Percentiles rank a stretch among this genome's conserved stretches.
Evolutionary conservation across 2,113 vertebrate genomes (phyloP).

Genomic region (Erinaceus europaeus): DNA sequence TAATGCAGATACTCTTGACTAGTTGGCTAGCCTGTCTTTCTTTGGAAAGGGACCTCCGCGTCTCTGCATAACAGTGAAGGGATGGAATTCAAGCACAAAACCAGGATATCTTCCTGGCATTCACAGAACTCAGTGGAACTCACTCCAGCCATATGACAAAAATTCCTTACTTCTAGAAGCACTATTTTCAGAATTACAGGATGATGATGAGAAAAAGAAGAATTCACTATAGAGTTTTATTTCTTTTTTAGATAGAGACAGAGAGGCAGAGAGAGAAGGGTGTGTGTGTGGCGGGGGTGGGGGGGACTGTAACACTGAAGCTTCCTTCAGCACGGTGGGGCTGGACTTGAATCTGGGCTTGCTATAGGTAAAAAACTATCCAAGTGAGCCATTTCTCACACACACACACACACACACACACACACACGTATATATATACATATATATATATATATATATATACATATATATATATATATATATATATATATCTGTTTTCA

Average conservation of each 20-base stretch:
- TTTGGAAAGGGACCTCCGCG: background rate
- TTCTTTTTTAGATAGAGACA: too few relatives aligned
- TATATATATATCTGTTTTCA: background rate
- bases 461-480: background rate
- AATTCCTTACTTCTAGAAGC: slow-evolving; percentile 31
- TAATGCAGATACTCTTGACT: background rate
- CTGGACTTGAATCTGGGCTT: too few relatives aligned
- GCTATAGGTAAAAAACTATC: too few relatives aligned
- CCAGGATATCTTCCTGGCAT: slow-evolving; percentile 29
- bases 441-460: background rate
- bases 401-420: too few relatives aligned
- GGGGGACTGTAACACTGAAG: too few relatives aligned
- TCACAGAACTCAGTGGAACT: slow-evolving; percentile 9
- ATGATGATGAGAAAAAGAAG: slow-evolving; percentile 50
- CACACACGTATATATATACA: too few relatives aligned
- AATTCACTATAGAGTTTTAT: slow-evolving; percentile 52
- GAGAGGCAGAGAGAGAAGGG: too few relatives aligned
- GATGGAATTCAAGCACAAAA: slow-evolving; percentile 5
- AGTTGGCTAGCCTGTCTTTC: background rate
- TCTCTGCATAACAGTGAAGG: background rate
- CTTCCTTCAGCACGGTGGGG: too few relatives aligned
- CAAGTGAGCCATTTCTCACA: too few relatives aligned
- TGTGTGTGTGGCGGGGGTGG: too few relatives aligned
- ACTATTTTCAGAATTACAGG: slow-evolving; percentile 45
- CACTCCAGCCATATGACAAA: background rate